Conservation (phyloP, 2,797 vertebrate genomes). For the Micropoecilia bifurca region DNA sequence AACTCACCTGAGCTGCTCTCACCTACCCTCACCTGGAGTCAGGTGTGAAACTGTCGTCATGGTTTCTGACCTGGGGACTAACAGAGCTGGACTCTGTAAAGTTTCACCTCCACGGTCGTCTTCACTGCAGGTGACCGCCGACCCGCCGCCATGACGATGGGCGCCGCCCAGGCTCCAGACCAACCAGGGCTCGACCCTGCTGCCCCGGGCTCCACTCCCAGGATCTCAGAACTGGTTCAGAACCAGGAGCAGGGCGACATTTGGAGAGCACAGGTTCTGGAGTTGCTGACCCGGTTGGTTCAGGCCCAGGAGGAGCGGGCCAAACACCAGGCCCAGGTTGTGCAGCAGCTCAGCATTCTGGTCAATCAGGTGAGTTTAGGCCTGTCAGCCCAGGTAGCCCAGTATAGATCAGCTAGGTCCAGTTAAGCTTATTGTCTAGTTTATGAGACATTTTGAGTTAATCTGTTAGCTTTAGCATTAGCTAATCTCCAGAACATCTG, state of each 20-base stretch:
- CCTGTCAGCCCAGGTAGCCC: neutral
- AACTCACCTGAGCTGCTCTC: neutral
- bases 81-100: conserved; percentile 10
- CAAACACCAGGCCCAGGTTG: conserved; percentile 29
- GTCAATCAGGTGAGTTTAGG: conserved; percentile 46
- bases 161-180: conserved; percentile 1
- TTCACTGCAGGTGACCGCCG: conserved; percentile 55
- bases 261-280: conserved; percentile 49
- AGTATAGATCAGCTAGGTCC: neutral
- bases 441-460: neutral
- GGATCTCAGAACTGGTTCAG: conserved; percentile 8
- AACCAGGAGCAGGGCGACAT: conserved; percentile 6
- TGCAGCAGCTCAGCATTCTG: conserved; percentile 43
- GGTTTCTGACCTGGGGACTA: neutral
- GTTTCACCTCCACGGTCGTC: conserved; percentile 57
- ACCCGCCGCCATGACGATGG: conserved; percentile 37
- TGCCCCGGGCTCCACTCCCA: neutral
- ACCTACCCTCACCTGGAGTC: neutral
- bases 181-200: neutral
- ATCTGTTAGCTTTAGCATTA: neutral
- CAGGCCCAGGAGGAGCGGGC: conserved; percentile 38
- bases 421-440: neutral
- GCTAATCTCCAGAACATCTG: neutral
- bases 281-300: conserved; percentile 48
- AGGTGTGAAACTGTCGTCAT: neutral